phyloP scores from a whole-genome alignment of 2,888 invertebrate species.

The Clivina fossor region DNA sequence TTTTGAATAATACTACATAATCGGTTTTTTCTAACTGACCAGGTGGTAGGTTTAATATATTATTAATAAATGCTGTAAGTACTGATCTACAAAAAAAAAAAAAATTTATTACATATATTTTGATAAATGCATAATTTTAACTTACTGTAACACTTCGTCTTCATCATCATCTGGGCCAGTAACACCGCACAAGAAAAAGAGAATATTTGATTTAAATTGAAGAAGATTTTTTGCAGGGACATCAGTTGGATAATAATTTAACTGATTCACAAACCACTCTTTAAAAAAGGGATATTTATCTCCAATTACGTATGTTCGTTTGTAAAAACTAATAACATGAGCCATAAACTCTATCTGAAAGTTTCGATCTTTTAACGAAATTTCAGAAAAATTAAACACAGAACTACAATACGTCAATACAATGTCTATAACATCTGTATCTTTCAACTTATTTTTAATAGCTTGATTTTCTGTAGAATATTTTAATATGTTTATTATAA shows the following conservation, averaged over 20 bases:
- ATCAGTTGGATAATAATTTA: slow-evolving; percentile 32
- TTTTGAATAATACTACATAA: slow-evolving; percentile 37
- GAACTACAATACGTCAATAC: slow-evolving; percentile 26
- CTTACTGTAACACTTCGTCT: slow-evolving; percentile 42
- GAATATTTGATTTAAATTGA: slow-evolving; percentile 39
- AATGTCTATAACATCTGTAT: slow-evolving; percentile 41
- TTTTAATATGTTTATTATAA: slow-evolving; percentile 36
- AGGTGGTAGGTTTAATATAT: slow-evolving; percentile 23
- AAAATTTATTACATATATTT: neutral
- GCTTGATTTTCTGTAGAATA: slow-evolving; percentile 35
- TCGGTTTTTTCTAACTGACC: slow-evolving; percentile 16
- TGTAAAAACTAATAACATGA: slow-evolving; percentile 9
- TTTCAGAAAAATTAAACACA: slow-evolving; percentile 6
- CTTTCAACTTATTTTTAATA: slow-evolving; percentile 32
- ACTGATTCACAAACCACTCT: slow-evolving; percentile 37
- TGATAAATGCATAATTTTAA: slow-evolving; percentile 14
- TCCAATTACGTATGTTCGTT: slow-evolving; percentile 3
- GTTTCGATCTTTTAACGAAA: slow-evolving; percentile 6
- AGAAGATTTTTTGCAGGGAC: slow-evolving; percentile 34
- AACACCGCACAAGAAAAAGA: slow-evolving; percentile 39
- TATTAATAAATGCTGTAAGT: slow-evolving; percentile 13
- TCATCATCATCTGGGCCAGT: slow-evolving; percentile 34
- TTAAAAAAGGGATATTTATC: slow-evolving; percentile 19
- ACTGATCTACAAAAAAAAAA: slow-evolving; percentile 1
- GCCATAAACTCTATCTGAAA: slow-evolving; percentile 27